phyloP scores from a whole-genome alignment of 1,140 invertebrate species.

The Heliothis virescens region DNA sequence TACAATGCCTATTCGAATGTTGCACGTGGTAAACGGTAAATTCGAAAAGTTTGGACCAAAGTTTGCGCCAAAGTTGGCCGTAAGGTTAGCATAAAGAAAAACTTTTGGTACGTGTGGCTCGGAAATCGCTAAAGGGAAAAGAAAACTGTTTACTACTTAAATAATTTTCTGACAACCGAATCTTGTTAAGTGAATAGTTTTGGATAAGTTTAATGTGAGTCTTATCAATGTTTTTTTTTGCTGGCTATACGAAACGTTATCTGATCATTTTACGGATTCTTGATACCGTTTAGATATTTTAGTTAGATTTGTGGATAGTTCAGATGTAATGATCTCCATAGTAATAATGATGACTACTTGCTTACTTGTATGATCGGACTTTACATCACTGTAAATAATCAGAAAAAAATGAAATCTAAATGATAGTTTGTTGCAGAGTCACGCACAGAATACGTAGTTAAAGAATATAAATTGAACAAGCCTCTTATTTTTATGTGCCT shows the following conservation, averaged over 20 bases:
- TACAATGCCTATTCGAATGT: background rate
- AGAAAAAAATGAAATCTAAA: too few species aligned
- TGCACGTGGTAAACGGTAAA: slow-evolving; percentile 29
- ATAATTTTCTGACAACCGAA: slow-evolving; percentile 23
- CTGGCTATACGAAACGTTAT: too few species aligned
- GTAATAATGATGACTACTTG: too few species aligned
- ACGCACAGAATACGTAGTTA: slow-evolving; percentile 9
- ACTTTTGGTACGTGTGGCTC: slow-evolving; percentile 23
- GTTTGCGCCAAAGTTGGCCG: slow-evolving; percentile 15
- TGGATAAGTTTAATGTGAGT: slow-evolving; percentile 9
- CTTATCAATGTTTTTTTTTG: background rate
- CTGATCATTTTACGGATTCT: too few species aligned
- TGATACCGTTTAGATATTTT: too few species aligned
- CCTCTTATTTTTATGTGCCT: background rate
- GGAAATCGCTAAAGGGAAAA: slow-evolving; percentile 13
- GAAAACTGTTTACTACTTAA: slow-evolving; percentile 6
- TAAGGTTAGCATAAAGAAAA: slow-evolving; percentile 14
- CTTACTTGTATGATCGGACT: too few species aligned
- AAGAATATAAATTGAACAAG: slow-evolving; percentile 9
- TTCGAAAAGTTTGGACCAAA: slow-evolving; percentile 28
- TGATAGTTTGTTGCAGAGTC: background rate
- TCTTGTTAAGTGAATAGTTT: slow-evolving; percentile 23
- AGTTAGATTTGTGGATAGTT: too few species aligned
- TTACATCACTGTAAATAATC: too few species aligned
- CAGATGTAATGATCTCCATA: too few species aligned